phyloP scores from a whole-genome alignment of 2,888 invertebrate species.

The Xylota sylvarum region DNA sequence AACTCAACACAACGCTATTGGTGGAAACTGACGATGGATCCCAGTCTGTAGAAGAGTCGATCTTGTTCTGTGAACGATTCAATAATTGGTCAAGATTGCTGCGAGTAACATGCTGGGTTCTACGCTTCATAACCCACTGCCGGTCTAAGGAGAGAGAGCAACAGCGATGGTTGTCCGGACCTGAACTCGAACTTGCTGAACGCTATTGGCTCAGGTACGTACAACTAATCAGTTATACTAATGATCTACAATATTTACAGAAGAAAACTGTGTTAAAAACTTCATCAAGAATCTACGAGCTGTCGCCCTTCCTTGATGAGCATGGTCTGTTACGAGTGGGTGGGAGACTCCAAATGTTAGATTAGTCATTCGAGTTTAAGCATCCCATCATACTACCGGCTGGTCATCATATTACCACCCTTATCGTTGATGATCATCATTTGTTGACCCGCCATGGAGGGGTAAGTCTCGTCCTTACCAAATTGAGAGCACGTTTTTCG shows the following conservation, averaged over 20 bases:
- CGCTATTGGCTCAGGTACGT: not conserved
- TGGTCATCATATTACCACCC: not conserved
- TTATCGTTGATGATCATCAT: not conserved
- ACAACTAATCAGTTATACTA: no score
- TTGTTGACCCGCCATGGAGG: constrained; percentile 14
- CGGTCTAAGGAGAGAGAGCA: not conserved
- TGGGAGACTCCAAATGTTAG: not conserved
- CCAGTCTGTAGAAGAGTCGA: no score
- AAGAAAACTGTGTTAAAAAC: no score
- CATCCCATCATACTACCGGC: not conserved
- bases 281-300: no score
- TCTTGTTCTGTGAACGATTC: no score
- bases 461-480: constrained; percentile 1
- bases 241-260: no score
- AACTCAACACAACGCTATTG: not conserved
- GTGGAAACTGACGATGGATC: no score
- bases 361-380: not conserved
- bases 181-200: constrained; percentile 7
- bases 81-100: no score
- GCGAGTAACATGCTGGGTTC: no score
- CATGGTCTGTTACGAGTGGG: not conserved
- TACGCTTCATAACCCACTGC: not conserved
- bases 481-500: constrained; percentile 30
- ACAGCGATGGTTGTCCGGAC: not conserved
- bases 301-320: not conserved